phyloP scores from a whole-genome alignment of 2,797 vertebrate genomes.

The Fistularia commersonii region DNA sequence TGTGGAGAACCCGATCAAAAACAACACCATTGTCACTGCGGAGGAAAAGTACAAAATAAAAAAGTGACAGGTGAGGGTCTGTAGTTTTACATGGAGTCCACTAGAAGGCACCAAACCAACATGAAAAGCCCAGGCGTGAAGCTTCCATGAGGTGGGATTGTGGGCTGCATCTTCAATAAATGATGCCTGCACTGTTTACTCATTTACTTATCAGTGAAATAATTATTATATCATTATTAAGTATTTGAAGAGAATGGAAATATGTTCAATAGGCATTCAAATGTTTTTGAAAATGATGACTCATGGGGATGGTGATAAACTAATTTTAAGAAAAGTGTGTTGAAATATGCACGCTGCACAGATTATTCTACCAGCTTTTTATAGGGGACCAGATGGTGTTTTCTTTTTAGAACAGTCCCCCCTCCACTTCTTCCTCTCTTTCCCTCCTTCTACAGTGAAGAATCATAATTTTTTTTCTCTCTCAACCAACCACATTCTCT shows the following conservation, averaged over 20 bases:
- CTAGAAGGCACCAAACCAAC: constrained; percentile 49
- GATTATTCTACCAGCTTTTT: constrained; percentile 20
- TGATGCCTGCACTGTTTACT: neutral
- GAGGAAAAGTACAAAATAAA: constrained; percentile 7
- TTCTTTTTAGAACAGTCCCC: constrained; percentile 12
- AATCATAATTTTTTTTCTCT: constrained; percentile 17
- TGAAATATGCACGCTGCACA: constrained; percentile 11
- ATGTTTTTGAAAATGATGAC: constrained; percentile 25
- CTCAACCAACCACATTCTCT: constrained; percentile 22
- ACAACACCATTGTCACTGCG: constrained; percentile 79
- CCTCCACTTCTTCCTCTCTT: constrained; percentile 7
- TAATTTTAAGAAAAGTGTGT: constrained; percentile 1
- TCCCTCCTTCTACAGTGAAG: constrained; percentile 8
- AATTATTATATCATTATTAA: neutral
- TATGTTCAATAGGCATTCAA: neutral
- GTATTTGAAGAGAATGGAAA: too few relatives aligned
- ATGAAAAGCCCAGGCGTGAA: constrained; percentile 14
- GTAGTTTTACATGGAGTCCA: constrained; percentile 26
- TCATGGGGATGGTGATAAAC: constrained; percentile 7
- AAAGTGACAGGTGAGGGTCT: neutral
- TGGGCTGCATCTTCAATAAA: constrained; percentile 30
- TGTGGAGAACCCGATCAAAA: constrained; percentile 70
- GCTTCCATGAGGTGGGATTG: constrained; percentile 45
- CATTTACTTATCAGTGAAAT: neutral
- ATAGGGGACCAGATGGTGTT: constrained; percentile 26